phyloP scores from a whole-genome alignment of 2,797 vertebrate genomes.

The Chelmon rostratus region DNA sequence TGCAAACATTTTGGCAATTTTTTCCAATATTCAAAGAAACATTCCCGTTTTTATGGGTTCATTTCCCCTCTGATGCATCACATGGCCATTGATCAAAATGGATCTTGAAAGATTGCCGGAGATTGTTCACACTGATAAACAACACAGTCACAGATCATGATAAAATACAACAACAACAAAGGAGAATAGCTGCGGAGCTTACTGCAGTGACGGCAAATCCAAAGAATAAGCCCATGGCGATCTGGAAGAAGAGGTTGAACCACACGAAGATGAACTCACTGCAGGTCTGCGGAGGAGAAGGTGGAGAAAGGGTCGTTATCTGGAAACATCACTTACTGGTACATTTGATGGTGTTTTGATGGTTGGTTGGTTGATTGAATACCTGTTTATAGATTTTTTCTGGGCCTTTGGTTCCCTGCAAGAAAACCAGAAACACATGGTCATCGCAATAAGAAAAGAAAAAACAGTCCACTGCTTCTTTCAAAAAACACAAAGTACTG shows the following conservation, averaged over 20 bases:
- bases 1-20: too few species aligned
- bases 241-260: rapidly evolving
- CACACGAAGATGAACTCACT: rapidly evolving
- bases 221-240: constrained; percentile 49
- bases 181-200: constrained; percentile 13
- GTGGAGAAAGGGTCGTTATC: neutral
- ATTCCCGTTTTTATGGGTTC: too few species aligned
- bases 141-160: neutral
- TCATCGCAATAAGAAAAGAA: neutral
- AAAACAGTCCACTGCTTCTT: neutral
- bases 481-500: neutral
- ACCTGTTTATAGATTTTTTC: constrained; percentile 27
- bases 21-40: too few species aligned
- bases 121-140: neutral
- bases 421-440: neutral
- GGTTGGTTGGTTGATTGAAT: neutral
- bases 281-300: constrained; percentile 50
- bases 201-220: constrained; percentile 66
- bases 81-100: neutral
- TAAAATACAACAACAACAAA: neutral
- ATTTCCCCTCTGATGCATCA: too few species aligned
- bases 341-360: neutral
- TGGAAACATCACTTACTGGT: neutral
- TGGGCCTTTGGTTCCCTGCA: constrained; percentile 53
- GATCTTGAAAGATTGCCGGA: neutral